Percentiles rank a stretch among this genome's conserved stretches.
These are phyloP conservation scores for Nasonia giraulti DNA, from an alignment of 1,140 invertebrate genomes.

Conservation along the genomic window DNA sequence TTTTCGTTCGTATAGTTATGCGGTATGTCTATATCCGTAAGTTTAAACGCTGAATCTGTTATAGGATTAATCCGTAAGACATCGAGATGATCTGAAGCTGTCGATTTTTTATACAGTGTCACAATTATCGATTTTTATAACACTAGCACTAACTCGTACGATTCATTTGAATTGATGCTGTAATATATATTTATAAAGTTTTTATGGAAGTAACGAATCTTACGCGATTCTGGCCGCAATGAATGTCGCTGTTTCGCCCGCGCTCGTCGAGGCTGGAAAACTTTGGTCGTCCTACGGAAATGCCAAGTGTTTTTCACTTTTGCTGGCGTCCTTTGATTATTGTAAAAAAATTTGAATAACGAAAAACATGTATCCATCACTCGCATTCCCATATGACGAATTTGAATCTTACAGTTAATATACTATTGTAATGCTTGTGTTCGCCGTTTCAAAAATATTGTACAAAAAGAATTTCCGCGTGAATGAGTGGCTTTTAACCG, in stretches of 20 bases:
- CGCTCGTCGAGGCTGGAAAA: conserved; percentile 2
- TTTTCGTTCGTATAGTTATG: conserved; percentile 3
- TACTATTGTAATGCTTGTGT: too few species aligned
- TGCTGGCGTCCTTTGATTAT: too few species aligned
- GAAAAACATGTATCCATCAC: too few species aligned
- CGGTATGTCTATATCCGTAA: neutral
- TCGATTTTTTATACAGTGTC: neutral
- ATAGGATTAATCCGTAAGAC: conserved; percentile 26
- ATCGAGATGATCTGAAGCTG: neutral
- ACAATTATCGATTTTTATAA: conserved; percentile 16
- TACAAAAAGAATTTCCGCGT: conserved; percentile 1
- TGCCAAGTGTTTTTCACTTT: neutral
- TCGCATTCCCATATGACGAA: too few species aligned
- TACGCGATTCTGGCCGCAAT: conserved; percentile 22
- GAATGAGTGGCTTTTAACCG: neutral
- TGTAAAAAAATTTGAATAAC: too few species aligned
- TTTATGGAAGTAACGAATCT: conserved; percentile 31
- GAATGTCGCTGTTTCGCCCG: conserved; percentile 1
- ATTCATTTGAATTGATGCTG: neutral
- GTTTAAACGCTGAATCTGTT: neutral
- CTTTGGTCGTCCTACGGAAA: neutral
- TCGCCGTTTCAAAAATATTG: neutral
- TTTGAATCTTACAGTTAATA: too few species aligned
- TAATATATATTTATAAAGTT: too few species aligned
- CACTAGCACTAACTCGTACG: neutral